Evolutionary conservation across 2,113 vertebrate genomes (phyloP).

Genomic region (Peromyscus leucopus): DNA sequence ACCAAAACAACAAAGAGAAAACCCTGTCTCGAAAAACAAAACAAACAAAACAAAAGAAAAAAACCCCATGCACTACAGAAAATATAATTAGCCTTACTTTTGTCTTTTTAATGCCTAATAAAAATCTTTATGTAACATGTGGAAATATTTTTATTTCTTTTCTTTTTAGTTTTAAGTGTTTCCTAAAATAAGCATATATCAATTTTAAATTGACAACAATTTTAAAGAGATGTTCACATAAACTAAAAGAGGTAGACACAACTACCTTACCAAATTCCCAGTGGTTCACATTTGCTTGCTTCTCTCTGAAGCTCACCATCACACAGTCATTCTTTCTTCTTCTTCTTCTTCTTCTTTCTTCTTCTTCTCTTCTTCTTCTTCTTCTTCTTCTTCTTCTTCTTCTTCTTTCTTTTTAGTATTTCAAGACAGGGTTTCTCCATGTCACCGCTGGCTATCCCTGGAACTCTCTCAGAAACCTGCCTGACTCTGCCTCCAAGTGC

Average conservation of each 20-base stretch:
- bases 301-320: background rate
- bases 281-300: background rate
- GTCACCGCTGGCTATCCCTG: background rate
- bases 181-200: conserved; percentile 1
- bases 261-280: background rate
- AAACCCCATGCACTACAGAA: background rate
- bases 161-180: background rate
- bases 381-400: too few species aligned
- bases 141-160: background rate
- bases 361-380: too few species aligned
- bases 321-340: background rate
- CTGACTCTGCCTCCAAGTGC: background rate
- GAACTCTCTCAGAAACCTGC: background rate
- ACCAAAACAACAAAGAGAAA: too few species aligned
- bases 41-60: background rate
- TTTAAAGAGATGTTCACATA: background rate
- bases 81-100: background rate
- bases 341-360: too few species aligned
- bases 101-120: background rate
- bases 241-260: background rate
- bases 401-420: too few species aligned
- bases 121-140: background rate
- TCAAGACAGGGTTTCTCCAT: background rate
- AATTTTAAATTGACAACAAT: background rate
- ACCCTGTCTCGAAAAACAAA: too few species aligned